Percentiles rank a stretch among this genome's conserved stretches.
phyloP scores from a whole-genome alignment of 2,113 vertebrate species.

The Turdus rufiventris region DNA sequence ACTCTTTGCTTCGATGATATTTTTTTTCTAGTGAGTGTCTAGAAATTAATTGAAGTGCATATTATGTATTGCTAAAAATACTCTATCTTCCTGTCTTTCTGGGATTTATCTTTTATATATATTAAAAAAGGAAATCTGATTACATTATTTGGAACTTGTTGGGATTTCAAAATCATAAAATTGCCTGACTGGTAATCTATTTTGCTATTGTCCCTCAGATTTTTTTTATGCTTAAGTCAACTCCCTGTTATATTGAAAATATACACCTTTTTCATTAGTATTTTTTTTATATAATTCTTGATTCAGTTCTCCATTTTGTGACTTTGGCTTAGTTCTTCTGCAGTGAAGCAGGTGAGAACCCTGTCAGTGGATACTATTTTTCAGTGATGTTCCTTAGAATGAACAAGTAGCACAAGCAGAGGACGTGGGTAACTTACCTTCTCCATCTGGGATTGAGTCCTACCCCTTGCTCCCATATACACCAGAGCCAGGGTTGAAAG shows the following conservation, averaged over 20 bases:
- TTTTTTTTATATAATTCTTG: background rate
- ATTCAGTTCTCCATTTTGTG: background rate
- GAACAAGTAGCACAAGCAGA: background rate
- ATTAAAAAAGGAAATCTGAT: background rate
- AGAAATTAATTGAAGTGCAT: background rate
- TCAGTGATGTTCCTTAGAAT: background rate
- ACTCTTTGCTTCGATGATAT: background rate
- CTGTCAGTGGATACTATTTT: background rate
- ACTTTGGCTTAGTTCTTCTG: background rate
- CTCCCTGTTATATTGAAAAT: background rate
- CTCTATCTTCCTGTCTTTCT: background rate
- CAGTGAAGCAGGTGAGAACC: background rate
- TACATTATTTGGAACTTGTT: background rate
- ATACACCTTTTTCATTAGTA: too few relatives aligned
- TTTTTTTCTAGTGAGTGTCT: background rate
- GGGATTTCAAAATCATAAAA: background rate
- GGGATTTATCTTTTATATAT: background rate
- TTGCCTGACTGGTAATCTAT: background rate
- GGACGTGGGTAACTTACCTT: conserved; percentile 70
- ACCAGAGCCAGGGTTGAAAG: conserved; percentile 81
- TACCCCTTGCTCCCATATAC: conserved; percentile 77
- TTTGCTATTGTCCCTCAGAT: background rate
- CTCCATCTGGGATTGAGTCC: conserved; percentile 79
- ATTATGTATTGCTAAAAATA: background rate
- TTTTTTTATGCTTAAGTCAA: background rate